These are phyloP conservation scores for human DNA, from an alignment of 2,113 vertebrate genomes.

Conservation along the genomic window GRCh38 chr11:41471501-41472000, in stretches of 20 bases:
- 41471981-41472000: not conserved
- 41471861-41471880: not conserved
- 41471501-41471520: not conserved
- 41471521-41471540: not conserved
- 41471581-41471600: not conserved
- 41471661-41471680: not conserved
- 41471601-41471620: not conserved
- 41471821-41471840: not conserved
- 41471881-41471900: not conserved
- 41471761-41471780: not conserved
- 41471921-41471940: not conserved
- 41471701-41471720: not conserved
- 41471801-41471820: not conserved
- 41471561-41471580: not conserved
- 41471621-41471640: not conserved
- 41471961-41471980: conserved; percentile 8
- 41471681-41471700: not conserved
- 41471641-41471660: not conserved
- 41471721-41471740: not conserved
- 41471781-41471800: conserved; percentile 3
- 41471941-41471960: not conserved
- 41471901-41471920: conserved; percentile 39
- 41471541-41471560: not conserved
- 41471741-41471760: not conserved
- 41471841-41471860: not conserved